Evolutionary conservation across 2,888 invertebrate species (phyloP), one percentile per base, ranked within the genome.

Genomic region (Agrypnus murinus): DNA sequence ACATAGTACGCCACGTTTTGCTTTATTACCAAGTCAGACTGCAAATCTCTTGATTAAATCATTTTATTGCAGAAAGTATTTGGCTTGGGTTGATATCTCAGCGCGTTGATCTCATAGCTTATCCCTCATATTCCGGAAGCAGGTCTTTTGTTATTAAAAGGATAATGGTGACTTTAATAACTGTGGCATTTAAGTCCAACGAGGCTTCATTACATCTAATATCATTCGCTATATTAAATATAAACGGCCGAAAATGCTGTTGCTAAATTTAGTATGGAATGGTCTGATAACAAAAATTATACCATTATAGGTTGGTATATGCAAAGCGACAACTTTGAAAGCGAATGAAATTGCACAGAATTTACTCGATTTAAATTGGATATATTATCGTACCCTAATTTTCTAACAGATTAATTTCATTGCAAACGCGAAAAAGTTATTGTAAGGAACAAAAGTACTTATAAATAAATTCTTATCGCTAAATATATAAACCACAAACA

Each of bases 151-250:
- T 50, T 50, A 50, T 50, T 50, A 50, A 25, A 50, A 50, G 31
- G 50, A 50, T 50, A 50, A 50, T 50, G 50, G 50, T 17, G 50
- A 50, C 50, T 50, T 50, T 50, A 50, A 50, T 50, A 50, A 50
- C 50, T 50, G 50, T 50, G 50, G 50, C 50, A 50, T 50, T 50
- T 50, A 50, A 50, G 25, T 50, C 50, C 31, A 50, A 50, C 50
- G 50, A 50, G 15, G 31, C 31, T 31, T 12, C 50, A 50, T 50
- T 50, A 50, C 31, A 50, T 50, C 50, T 32, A 50, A 25, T 50
- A 17, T 17, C 50, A 50, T 50, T 50, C 50, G 50, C 31, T 50
- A 50, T 12, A 50, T 50, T 50, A 50, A 50, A 50, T 50, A 25
- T 50, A 17, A 31, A 50, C 25, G 50, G 50, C 10, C 31, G 50